Conservation (phyloP, 2,888 invertebrate genomes). For the Chloromyia formosa region DNA sequence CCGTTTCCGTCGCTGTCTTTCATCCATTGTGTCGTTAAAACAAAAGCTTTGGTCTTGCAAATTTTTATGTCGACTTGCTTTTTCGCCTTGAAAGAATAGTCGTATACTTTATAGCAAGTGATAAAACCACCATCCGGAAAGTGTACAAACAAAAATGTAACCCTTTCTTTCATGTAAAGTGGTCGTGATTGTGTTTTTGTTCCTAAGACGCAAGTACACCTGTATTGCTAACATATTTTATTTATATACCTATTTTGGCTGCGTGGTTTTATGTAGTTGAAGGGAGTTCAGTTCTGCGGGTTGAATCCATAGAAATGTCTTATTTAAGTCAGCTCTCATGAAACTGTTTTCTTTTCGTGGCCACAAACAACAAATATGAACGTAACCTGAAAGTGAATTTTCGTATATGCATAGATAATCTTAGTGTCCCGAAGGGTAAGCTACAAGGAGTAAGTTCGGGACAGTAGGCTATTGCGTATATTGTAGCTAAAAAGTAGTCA, state of each 20-base stretch:
- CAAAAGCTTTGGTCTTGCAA: not conserved
- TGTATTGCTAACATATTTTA: not conserved
- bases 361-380: slow-evolving; percentile 6
- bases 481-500: too few relatives aligned
- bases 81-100: not conserved
- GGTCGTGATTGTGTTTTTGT: not conserved
- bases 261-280: not conserved
- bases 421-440: not conserved
- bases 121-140: not conserved
- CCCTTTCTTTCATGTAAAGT: not conserved
- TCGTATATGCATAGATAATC: not conserved
- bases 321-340: not conserved
- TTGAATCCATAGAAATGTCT: not conserved
- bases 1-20: not conserved
- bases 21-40: not conserved
- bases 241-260: not conserved
- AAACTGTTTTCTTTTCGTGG: not conserved
- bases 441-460: too few relatives aligned
- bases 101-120: not conserved
- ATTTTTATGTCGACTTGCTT: not conserved
- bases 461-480: too few relatives aligned
- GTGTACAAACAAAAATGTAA: not conserved
- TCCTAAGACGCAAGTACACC: not conserved
- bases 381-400: not conserved
- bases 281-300: not conserved